Conservation (phyloP, 2,113 vertebrate genomes). For the Puffinus mauretanicus region DNA sequence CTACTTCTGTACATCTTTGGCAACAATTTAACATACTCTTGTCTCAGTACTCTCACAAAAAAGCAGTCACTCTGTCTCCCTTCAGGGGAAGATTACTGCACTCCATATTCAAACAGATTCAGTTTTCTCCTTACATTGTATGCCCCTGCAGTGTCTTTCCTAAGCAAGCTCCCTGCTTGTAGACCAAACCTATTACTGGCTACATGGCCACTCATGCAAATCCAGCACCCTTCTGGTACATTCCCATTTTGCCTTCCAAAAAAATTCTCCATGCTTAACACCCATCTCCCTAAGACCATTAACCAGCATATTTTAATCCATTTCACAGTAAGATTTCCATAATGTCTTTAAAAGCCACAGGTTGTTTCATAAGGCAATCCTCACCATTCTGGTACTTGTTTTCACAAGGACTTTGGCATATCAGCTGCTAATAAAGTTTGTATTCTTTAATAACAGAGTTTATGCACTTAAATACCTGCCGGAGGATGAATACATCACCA, state of each 20-base stretch:
- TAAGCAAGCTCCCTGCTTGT: neutral
- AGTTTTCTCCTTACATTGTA: neutral
- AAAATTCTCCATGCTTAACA: neutral
- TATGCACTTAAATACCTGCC: neutral
- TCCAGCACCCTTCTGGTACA: neutral
- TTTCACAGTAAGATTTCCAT: neutral
- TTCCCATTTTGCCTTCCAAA: neutral
- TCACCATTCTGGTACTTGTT: neutral
- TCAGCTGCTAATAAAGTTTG: constrained; percentile 13
- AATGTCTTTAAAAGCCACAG: neutral
- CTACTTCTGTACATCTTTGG: neutral
- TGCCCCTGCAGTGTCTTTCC: neutral
- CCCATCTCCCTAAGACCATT: neutral
- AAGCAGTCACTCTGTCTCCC: neutral
- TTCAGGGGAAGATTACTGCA: neutral
- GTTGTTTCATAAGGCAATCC: neutral
- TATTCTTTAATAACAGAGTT: constrained; percentile 14
- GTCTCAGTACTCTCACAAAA: neutral
- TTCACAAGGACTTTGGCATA: neutral
- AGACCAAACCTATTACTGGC: neutral
- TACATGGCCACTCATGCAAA: neutral
- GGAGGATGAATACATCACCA: neutral
- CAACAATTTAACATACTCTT: neutral
- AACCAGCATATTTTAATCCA: neutral
- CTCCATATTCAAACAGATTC: neutral